Conservation (phyloP, 2,797 vertebrate genomes). For the Varecia variegata region DNA sequence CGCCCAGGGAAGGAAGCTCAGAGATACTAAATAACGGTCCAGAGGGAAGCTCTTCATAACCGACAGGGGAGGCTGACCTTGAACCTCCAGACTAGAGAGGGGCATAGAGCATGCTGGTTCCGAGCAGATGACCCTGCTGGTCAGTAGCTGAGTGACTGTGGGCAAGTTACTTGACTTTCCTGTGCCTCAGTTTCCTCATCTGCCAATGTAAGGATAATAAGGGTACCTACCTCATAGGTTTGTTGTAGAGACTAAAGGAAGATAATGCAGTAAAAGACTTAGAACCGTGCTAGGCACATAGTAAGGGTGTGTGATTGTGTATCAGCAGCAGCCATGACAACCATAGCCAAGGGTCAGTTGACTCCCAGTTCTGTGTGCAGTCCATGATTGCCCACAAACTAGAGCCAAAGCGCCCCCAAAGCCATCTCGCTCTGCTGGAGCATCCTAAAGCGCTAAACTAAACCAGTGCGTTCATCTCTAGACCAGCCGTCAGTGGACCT, state of each 20-base stretch:
- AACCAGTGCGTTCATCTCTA: not conserved
- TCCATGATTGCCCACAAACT: no score
- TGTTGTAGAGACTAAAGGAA: not conserved
- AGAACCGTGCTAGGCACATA: not conserved
- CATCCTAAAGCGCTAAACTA: not conserved
- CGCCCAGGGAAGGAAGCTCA: not conserved
- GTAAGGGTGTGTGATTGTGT: accelerated
- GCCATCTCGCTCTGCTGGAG: not conserved
- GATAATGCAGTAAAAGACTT: not conserved
- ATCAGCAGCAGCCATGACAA: not conserved
- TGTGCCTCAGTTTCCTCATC: not conserved
- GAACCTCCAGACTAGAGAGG: not conserved
- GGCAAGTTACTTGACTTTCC: not conserved
- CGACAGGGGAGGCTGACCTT: not conserved
- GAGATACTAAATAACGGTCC: not conserved
- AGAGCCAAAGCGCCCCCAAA: not conserved
- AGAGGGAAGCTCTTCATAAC: not conserved
- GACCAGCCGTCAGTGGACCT: not conserved
- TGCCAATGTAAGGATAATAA: not conserved
- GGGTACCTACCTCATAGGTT: not conserved
- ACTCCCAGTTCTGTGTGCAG: not conserved
- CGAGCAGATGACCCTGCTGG: not conserved
- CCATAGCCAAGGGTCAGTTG: not conserved
- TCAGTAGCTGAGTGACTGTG: not conserved
- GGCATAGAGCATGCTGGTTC: not conserved